These are phyloP conservation scores for Henicopernis longicauda DNA, from an alignment of 2,113 vertebrate genomes.

Conservation along the genomic window DNA sequence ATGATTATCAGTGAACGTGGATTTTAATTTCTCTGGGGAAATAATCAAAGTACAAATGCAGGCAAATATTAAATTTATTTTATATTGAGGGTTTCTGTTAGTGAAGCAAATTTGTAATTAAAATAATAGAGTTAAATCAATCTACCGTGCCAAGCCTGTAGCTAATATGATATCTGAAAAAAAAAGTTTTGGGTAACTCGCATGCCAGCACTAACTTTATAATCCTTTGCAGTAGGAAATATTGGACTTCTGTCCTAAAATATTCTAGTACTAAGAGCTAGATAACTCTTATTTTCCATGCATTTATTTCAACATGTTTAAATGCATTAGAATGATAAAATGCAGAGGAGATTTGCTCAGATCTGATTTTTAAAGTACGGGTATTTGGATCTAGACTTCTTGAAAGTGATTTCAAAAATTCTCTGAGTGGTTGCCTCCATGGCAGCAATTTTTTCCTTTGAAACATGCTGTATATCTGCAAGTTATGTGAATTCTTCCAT, in stretches of 20 bases:
- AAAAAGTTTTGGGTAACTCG: not conserved
- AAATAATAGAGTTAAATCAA: not conserved
- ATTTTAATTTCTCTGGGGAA: not conserved
- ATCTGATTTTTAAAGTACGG: not conserved
- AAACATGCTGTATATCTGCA: not conserved
- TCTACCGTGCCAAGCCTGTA: not conserved
- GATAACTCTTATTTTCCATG: not conserved
- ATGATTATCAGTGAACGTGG: not conserved
- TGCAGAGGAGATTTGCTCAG: not conserved
- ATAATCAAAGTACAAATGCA: not conserved
- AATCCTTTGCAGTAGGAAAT: not conserved
- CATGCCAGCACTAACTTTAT: not conserved
- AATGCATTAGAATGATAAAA: not conserved
- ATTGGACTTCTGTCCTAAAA: not conserved
- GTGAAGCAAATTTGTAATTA: not conserved
- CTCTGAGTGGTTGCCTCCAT: not conserved
- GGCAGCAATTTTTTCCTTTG: conserved; percentile 5
- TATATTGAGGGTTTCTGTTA: not conserved
- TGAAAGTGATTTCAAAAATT: not conserved
- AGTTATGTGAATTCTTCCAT: not conserved
- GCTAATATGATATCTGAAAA: not conserved
- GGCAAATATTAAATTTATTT: not conserved
- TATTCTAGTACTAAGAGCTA: not conserved
- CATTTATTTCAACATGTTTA: not conserved
- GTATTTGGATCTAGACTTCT: not conserved